Conservation (phyloP, 2,888 invertebrate genomes). For the Ferrisia virgata region DNA sequence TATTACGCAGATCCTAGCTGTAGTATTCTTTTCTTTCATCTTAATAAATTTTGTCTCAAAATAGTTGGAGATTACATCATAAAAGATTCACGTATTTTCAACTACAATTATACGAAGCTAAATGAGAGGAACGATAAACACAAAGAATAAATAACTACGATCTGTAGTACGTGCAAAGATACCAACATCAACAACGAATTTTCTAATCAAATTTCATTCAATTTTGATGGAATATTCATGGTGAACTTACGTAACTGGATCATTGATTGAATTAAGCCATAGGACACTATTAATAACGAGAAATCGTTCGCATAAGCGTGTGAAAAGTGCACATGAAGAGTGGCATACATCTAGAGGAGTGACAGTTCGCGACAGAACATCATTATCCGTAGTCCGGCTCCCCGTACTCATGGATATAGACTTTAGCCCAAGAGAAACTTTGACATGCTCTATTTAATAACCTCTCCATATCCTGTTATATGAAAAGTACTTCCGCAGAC, state of each 20-base stretch:
- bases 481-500: slow-evolving; percentile 10
- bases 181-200: not conserved
- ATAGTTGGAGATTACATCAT: too few relatives aligned
- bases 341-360: slow-evolving; percentile 24
- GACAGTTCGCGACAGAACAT: slow-evolving; percentile 27
- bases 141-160: not conserved
- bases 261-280: not conserved
- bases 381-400: not conserved
- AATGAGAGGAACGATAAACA: not conserved
- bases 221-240: not conserved
- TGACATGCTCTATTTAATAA: slow-evolving; percentile 33
- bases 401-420: slow-evolving; percentile 29
- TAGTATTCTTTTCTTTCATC: too few relatives aligned
- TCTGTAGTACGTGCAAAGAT: not conserved
- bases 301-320: slow-evolving; percentile 12
- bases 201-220: not conserved
- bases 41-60: too few relatives aligned
- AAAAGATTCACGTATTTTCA: too few relatives aligned
- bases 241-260: not conserved
- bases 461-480: slow-evolving; percentile 8
- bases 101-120: not conserved
- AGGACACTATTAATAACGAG: not conserved
- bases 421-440: slow-evolving; percentile 36
- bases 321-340: not conserved
- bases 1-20: too few relatives aligned